phyloP scores from a whole-genome alignment of 2,888 invertebrate genomes.

The Brenthis ino region DNA sequence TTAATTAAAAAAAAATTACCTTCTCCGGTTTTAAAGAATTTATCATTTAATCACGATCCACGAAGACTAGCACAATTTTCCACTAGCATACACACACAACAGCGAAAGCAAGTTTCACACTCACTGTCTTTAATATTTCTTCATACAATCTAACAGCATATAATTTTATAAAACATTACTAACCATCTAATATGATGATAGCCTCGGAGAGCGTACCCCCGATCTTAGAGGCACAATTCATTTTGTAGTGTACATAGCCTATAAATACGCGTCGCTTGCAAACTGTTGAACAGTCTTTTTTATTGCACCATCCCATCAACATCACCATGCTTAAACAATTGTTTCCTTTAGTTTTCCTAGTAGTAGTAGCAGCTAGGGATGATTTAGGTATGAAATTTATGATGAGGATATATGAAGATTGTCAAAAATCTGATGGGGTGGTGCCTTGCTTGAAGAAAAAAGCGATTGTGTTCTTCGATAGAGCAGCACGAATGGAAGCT shows the following conservation, averaged over 20 bases:
- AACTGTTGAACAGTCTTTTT: constrained; percentile 77
- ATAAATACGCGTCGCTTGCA: constrained; percentile 67
- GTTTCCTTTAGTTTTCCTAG: constrained; percentile 52
- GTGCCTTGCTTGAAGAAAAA: constrained; percentile 91
- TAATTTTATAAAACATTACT: constrained; percentile 13
- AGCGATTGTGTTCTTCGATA: constrained; percentile 89
- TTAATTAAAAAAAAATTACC: constrained; percentile 22
- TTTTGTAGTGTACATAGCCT: constrained; percentile 63
- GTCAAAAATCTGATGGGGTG: constrained; percentile 86
- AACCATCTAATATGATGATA: constrained; percentile 36
- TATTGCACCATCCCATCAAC: constrained; percentile 67
- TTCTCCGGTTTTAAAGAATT: constrained; percentile 35
- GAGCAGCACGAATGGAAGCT: constrained; percentile 87
- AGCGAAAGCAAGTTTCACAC: constrained; percentile 40
- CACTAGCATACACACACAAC: constrained; percentile 52
- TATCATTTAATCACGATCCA: constrained; percentile 43
- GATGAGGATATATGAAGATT: constrained; percentile 89
- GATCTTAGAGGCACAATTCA: constrained; percentile 59
- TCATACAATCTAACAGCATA: constrained; percentile 26
- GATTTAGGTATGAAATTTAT: constrained; percentile 85
- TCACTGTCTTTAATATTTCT: constrained; percentile 26
- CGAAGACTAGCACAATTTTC: constrained; percentile 53
- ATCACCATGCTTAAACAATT: constrained; percentile 58
- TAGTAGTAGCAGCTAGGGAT: constrained; percentile 54
- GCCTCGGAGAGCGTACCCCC: constrained; percentile 52